Evolutionary conservation across 2,113 vertebrate species (phyloP), one percentile per base, ranked within the genome.

Genomic region (Prolemur simus): DNA sequence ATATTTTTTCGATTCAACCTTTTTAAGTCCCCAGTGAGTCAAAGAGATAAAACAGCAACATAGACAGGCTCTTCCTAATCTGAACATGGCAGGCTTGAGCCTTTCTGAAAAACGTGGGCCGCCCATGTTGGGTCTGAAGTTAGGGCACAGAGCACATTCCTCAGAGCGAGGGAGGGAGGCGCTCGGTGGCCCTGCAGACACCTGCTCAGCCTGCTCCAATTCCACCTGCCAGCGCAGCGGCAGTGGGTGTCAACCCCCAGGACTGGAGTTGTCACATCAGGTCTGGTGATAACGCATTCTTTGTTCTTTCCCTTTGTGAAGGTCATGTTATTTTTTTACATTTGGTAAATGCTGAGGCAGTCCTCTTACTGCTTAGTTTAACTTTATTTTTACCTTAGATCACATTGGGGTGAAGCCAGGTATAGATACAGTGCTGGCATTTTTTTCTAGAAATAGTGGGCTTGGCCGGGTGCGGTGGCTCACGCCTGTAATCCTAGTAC

Each of bases 1-100:
- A 7, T 83, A 27, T 69, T 20, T 37, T 37, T 37, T 37, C 8
- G 32, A n/a, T 89, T 49, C n/a, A 20, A 73, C 42, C 8, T 83
- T 64, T n/a, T 71, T 45, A 71, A 71, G 56, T 87, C 71, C 52
- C 81, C 23, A 89, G 20, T 60, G 68, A 93, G 39, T 95, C 73
- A 73, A 71, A 90, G 47, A 80, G 29, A 49, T 64, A 66, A 81
- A 87, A 76, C 3, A 37, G 54, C 15, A 49, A 15, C 8, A 32
- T 37, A 49, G 60, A 81, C 54, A 27, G 91, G 42, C 5, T 17
- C 23, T 86, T 39, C 39, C 32, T 56, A 5, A 39, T 68, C 49
- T 77, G 23, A 21, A 49, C 21, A 2, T 73, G 68, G 27, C 20
- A 92, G 74, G n/a, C 68, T 45, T 23, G 49, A 34, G 9, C n/a